A percentile compares a stretch with the other conserved stretches of the same genome.
Evolutionary conservation across 2,797 vertebrate species (phyloP).

Genomic region (Mus minutoides): DNA sequence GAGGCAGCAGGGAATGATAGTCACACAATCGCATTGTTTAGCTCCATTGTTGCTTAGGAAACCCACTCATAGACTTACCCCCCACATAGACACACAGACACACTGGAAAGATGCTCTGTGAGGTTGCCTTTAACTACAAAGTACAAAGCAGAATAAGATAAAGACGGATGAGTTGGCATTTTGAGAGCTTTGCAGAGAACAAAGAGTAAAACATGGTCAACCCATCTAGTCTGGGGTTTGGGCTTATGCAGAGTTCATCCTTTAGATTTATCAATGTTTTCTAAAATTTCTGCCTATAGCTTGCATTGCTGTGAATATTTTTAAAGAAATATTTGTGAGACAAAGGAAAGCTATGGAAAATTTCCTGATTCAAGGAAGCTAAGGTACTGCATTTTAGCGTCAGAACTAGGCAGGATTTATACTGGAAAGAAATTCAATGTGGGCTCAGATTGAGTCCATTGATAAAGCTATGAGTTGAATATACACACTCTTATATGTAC

Average conservation of each 20-base stretch:
- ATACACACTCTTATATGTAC: neutral
- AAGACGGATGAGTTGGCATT: neutral
- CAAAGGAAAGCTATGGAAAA: neutral
- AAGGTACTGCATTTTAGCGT: neutral
- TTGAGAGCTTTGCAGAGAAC: neutral
- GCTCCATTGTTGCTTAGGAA: neutral
- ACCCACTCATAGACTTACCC: neutral
- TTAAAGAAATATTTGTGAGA: neutral
- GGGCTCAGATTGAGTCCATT: neutral
- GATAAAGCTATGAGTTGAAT: neutral
- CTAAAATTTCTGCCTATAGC: neutral
- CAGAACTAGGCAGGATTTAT: no score
- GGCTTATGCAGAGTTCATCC: neutral
- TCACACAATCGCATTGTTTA: neutral
- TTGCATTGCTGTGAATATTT: neutral
- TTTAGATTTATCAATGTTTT: neutral
- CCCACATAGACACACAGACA: neutral
- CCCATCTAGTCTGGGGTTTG: neutral
- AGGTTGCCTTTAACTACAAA: neutral
- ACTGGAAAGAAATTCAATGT: neutral
- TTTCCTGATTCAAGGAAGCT: neutral
- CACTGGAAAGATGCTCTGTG: neutral
- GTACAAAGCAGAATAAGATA: neutral
- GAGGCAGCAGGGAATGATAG: neutral
- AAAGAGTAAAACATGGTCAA: rapidly evolving